phyloP scores from a whole-genome alignment of 1,140 invertebrate genomes.

The Piezodorus guildinii region DNA sequence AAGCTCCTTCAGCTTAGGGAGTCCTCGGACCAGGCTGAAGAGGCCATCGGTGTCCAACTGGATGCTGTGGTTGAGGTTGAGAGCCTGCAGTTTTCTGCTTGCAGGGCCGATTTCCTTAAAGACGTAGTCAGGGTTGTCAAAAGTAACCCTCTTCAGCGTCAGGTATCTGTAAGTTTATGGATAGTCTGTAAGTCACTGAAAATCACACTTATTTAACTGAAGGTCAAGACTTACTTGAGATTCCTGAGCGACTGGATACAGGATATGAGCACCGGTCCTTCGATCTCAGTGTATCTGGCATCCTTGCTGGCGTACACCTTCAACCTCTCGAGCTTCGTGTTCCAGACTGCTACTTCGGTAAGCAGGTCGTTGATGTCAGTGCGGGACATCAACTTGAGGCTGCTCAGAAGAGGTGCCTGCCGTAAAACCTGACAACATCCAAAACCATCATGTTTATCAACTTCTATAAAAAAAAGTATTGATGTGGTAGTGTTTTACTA shows the following conservation, averaged over 20 bases:
- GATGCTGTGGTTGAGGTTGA: conserved; percentile 19
- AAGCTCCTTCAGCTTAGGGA: conserved; percentile 3
- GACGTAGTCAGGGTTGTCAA: conserved; percentile 6
- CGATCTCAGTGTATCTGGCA: conserved; percentile 1
- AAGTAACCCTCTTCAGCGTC: conserved; percentile 1
- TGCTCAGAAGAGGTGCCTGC: neutral
- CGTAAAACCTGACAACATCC: neutral
- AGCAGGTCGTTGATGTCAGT: conserved; percentile 8
- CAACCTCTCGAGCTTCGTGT: neutral
- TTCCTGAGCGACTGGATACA: neutral
- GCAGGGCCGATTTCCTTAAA: neutral
- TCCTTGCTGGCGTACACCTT: conserved; percentile 4
- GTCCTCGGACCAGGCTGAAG: neutral
- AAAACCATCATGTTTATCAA: too few species aligned
- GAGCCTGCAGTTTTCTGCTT: neutral
- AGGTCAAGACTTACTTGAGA: neutral
- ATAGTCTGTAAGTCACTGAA: too few species aligned
- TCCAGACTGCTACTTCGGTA: neutral
- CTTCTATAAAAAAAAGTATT: too few species aligned
- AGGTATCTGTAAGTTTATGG: neutral
- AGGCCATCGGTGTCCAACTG: conserved; percentile 9
- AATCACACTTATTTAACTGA: neutral
- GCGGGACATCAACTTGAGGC: neutral
- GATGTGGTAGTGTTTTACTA: too few species aligned
- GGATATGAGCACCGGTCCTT: neutral